Base-by-base conservation (phyloP, 53 echinoderm and acorn worm species). In the Temnopleurus reevesii region DNA sequence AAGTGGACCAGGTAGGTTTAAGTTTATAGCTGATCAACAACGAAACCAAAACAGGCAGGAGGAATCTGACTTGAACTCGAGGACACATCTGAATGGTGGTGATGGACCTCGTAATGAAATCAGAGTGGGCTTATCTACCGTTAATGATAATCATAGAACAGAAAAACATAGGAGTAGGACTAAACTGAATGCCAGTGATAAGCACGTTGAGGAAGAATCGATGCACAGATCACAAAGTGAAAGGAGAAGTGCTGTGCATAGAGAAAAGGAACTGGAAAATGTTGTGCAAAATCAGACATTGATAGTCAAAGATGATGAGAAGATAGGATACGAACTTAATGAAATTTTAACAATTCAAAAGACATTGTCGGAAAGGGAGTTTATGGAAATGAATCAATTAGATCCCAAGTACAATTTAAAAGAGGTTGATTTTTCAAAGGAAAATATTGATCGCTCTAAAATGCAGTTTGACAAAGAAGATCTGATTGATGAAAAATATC, bases 1-100 rank as follows among this genome's bases (percentile, higher is more conserved):
- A 23, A 25, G 18, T 49, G 51, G 12, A 35, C 86, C 86, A 85
- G 86, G 86, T 85, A 85, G 86, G 86, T 85, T 85, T 85, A 59
- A 85, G 61, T 85, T 85, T 60, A 45, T 85, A 61, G 86, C 86
- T 24, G 86, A 60, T 43, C 86, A 60, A 46, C 59, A 59, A 36
- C 27, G 24, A 28, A 38, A 45, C 44, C 30, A 85, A 45, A 44
- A 85, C 10, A 36, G 29, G 17, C 21, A 5, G 18, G 55, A 49
- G 26, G 81, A 51, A 46, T 15, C 53, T 18, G 8, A 17, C 13
- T 25, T 0, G 13, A 5, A 81, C 25, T 81, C 81, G 17, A 83
- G 27, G n/a, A 55, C n/a, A 36, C 29, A 35, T 36, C 21, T 36
- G 18, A 56, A 35, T n/a, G 18, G 31, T 83, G 56, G 83, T 83